These are phyloP conservation scores for Asarcornis scutulata DNA, from an alignment of 2,113 vertebrate species.

Conservation along the genomic window DNA sequence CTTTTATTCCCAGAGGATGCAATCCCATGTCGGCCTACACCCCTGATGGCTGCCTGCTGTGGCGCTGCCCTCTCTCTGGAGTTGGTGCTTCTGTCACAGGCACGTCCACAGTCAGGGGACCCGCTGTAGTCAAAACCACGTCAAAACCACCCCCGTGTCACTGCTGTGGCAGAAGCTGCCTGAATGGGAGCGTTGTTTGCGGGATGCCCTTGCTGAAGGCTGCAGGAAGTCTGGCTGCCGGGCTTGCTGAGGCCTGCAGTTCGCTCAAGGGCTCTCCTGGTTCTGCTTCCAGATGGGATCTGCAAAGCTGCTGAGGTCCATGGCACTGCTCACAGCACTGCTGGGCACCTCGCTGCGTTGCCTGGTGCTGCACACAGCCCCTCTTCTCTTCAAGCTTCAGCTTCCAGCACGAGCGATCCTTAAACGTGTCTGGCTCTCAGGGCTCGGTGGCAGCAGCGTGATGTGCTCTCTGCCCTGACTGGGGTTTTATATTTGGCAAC, in stretches of 20 bases:
- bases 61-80: neutral
- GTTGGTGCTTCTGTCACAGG: accelerated
- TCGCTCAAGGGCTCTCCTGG: neutral
- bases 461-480: neutral
- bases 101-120: accelerated
- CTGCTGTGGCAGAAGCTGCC: neutral
- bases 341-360: neutral
- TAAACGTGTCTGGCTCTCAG: neutral
- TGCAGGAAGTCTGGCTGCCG: neutral
- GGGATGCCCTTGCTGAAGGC: neutral
- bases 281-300: neutral
- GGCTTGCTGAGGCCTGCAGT: neutral
- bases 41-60: neutral
- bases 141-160: neutral
- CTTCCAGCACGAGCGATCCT: neutral
- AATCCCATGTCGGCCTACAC: neutral
- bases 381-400: neutral
- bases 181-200: neutral
- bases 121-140: neutral
- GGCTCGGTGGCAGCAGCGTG: neutral
- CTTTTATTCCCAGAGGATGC: neutral
- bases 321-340: neutral
- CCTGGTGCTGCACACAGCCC: neutral
- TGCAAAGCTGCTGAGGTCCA: neutral
- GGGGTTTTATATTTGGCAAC: neutral